Evolutionary conservation across 2,113 vertebrate species (phyloP).

Genomic region (Australoheros scitulus): DNA sequence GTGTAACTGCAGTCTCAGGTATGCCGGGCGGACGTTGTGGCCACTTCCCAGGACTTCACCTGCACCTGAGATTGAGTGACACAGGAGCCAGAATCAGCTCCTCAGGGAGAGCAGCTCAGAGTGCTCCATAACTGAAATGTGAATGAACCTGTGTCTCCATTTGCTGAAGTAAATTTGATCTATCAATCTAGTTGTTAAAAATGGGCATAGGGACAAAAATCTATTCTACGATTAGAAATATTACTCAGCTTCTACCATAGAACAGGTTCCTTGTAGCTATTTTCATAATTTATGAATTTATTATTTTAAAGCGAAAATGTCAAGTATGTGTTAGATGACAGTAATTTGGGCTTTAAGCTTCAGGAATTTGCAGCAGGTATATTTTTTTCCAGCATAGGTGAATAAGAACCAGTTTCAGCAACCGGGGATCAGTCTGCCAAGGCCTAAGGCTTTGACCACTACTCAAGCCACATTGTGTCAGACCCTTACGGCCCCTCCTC

Average conservation of each 20-base stretch:
- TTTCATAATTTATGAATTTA: not conserved
- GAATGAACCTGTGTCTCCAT: conserved; percentile 24
- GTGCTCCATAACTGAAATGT: conserved; percentile 11
- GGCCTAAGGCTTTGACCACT: not conserved
- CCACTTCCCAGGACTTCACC: conserved; percentile 81
- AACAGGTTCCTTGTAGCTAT: not conserved
- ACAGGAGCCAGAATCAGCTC: conserved; percentile 34
- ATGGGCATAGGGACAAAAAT: not conserved
- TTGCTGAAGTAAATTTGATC: conserved; percentile 4
- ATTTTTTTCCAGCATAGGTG: not conserved
- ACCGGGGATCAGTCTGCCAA: not conserved
- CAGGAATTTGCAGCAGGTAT: not conserved
- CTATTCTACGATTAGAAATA: not conserved
- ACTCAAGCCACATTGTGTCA: not conserved
- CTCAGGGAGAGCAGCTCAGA: conserved; percentile 35
- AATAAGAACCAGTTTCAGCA: not conserved
- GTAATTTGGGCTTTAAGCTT: not conserved
- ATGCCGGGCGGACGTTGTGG: conserved; percentile 80
- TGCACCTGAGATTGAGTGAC: conserved; percentile 69
- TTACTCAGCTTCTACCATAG: not conserved
- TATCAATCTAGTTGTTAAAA: conserved; percentile 14
- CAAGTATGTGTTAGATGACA: not conserved
- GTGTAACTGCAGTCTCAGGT: conserved; percentile 91
- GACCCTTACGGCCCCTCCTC: not conserved
- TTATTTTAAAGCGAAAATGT: not conserved